Conservation (phyloP, 2,113 vertebrate genomes). For the Phalacrocorax pelagicus region DNA sequence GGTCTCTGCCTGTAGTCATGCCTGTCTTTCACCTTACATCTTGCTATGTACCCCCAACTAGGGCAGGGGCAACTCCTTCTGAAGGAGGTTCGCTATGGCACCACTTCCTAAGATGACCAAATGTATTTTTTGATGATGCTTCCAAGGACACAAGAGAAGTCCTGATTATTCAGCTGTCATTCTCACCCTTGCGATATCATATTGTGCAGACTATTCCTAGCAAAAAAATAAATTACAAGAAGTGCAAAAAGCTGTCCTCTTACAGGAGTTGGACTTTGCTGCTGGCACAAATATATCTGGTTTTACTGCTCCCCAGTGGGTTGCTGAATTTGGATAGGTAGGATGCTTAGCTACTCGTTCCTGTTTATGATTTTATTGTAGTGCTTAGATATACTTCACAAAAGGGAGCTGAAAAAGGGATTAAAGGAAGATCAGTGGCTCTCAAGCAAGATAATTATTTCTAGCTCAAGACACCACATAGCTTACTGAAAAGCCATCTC, state of each 20-base stretch:
- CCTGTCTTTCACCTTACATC: background rate
- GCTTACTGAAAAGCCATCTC: background rate
- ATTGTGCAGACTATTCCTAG: background rate
- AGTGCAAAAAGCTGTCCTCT: background rate
- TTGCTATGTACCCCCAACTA: background rate
- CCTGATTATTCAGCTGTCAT: background rate
- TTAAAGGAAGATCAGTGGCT: conserved; percentile 38
- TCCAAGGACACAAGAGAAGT: background rate
- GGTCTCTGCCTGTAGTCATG: background rate
- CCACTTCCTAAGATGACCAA: background rate
- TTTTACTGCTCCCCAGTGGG: background rate
- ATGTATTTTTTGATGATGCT: background rate
- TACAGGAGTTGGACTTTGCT: background rate
- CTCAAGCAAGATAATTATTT: conserved; percentile 35
- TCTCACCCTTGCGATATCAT: background rate
- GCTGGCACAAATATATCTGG: background rate
- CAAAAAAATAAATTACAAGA: background rate
- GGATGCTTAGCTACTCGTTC: background rate
- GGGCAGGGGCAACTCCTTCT: background rate
- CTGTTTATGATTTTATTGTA: background rate
- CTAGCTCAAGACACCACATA: background rate
- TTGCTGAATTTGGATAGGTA: background rate
- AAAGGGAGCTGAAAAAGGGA: conserved; percentile 1
- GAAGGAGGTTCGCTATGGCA: background rate
- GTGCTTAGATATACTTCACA: background rate